A percentile compares a stretch with the other conserved stretches of the same genome.
phyloP scores from a whole-genome alignment of 1,140 invertebrate genomes.

The Doryteuthis pealeii region DNA sequence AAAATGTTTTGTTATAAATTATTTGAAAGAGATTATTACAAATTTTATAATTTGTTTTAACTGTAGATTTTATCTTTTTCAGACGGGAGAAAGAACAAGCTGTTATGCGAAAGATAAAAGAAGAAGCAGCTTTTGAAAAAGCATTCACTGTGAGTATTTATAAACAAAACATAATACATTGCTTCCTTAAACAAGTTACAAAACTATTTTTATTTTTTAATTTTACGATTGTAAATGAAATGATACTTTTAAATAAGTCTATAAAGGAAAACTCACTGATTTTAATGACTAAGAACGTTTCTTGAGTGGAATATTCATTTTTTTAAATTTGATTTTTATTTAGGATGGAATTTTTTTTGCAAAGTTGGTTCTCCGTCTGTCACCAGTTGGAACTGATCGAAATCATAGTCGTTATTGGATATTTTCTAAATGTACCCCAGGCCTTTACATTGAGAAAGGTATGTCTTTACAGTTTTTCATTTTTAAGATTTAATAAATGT shows the following conservation, averaged over 20 bases:
- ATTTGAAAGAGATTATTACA: no score
- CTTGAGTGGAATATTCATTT: no score
- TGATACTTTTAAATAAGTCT: no score
- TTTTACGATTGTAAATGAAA: no score
- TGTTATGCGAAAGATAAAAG: conserved; percentile 36
- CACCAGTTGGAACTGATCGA: conserved; percentile 59
- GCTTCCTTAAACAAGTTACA: no score
- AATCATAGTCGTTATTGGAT: conserved; percentile 61
- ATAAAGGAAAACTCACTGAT: no score
- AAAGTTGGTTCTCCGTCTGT: conserved; percentile 47
- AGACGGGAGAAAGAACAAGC: conserved; percentile 44
- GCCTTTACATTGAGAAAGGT: conserved; percentile 61
- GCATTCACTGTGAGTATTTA: conserved; percentile 45
- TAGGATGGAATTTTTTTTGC: conserved; percentile 50
- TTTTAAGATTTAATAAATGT: conserved; percentile 7
- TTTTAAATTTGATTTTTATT: conserved; percentile 17
- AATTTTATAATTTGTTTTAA: no score
- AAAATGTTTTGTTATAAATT: no score
- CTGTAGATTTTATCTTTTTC: no score
- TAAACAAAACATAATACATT: no score
- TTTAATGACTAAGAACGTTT: no score
- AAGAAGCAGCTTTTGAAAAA: conserved; percentile 45
- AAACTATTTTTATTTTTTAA: no score
- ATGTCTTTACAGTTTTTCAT: not conserved
- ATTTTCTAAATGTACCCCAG: conserved; percentile 57